These are phyloP conservation scores for Apogon talboti DNA, from an alignment of 2,797 vertebrate species.

Conservation along the genomic window DNA sequence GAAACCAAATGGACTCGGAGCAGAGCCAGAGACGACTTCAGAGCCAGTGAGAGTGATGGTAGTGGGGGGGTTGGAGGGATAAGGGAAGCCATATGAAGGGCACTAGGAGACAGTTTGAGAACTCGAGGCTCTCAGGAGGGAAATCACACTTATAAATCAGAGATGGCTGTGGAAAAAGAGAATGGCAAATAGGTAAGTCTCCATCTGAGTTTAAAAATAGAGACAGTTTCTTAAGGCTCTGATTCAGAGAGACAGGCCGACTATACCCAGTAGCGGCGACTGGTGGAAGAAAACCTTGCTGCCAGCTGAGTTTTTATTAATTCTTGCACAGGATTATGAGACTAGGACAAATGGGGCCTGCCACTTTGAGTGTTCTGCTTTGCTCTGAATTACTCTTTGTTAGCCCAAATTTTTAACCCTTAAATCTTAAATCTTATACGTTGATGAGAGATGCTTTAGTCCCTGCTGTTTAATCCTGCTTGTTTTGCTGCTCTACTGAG, in stretches of 20 bases:
- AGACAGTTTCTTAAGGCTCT: constrained; percentile 39
- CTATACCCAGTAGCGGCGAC: constrained; percentile 45
- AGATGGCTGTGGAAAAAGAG: constrained; percentile 34
- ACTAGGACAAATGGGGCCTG: constrained; percentile 15
- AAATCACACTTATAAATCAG: constrained; percentile 49
- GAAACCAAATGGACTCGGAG: constrained; percentile 41
- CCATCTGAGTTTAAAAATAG: constrained; percentile 60
- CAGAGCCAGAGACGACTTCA: constrained; percentile 5
- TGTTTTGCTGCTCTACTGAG: not conserved
- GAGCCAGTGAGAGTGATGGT: constrained; percentile 22
- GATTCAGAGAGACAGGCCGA: constrained; percentile 42
- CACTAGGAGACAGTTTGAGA: constrained; percentile 52
- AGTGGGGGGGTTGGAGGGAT: not conserved
- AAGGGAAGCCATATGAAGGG: constrained; percentile 36
- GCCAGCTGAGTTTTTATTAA: constrained; percentile 41
- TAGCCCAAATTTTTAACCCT: not conserved
- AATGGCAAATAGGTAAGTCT: constrained; percentile 64
- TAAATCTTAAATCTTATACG: not conserved
- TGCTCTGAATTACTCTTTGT: not conserved
- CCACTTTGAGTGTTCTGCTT: not conserved
- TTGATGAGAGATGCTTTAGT: not conserved
- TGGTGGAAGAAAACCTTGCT: constrained; percentile 37
- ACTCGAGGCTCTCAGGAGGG: constrained; percentile 39
- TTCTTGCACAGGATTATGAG: constrained; percentile 34
- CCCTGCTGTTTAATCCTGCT: no score